Base-by-base conservation (phyloP, 2,888 invertebrate species). In the Orthosia gothica region DNA sequence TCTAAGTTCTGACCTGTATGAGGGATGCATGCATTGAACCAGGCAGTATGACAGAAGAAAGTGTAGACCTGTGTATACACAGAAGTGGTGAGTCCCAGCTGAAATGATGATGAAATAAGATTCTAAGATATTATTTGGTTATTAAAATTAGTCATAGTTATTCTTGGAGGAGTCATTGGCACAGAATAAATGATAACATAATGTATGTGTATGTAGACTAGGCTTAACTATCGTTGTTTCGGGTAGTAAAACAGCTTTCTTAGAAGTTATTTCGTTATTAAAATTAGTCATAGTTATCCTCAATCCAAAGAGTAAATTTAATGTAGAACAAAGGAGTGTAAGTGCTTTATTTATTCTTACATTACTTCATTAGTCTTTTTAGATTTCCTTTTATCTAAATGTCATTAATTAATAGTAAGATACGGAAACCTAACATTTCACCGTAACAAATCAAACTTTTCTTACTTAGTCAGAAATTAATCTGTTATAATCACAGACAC, bases 141-240 rank as follows among this genome's bases (percentile, higher is more conserved):
- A 76, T 26, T 73, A 16, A 18, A 74, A 72, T 52, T 20, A 52
- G 12, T 67, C 50, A 59, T 40, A 54, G 26, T 58, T n/a, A 26
- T 52, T 26, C 9, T 4, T 20, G 15, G 18, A 47, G 16, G 16
- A 49, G 3, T 59, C 26, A 69, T 54, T 57, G 50, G 12, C 58
- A 54, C 57, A 49, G 49, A 77, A 71, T 45, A 71, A 82, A 70
- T n/a, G 32, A 64, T 12, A 59, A n/a, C 5, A 59, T 75, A 62
- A 70, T 54, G 58, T 59, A n/a, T 5, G 18, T 54, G 4, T 18
- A 18, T 58, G 18, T 23, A 16, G 7, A 26, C 16, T 40, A 20
- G 18, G 69, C 58, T 59, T 47, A 55, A 32, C 3, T 20, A 64
- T 64, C 2, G n/a, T 54, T 55, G 26, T 76, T 67, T 65, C n/a